Percentiles rank a stretch among this genome's conserved stretches.
phyloP scores from a whole-genome alignment of 2,888 invertebrate species.

The Scrobipalpa costella region DNA sequence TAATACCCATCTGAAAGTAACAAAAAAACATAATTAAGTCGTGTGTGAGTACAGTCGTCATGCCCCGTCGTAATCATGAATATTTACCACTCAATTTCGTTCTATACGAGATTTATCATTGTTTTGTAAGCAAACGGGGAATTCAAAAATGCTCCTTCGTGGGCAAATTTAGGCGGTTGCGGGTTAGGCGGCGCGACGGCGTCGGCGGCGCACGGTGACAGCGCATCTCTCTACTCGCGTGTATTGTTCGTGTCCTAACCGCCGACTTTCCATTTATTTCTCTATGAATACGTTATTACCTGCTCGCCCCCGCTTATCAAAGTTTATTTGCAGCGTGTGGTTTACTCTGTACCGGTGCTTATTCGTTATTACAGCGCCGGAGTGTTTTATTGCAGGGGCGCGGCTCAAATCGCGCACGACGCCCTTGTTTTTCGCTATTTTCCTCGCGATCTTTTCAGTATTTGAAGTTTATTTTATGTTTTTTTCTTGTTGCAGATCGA shows the following conservation, averaged over 20 bases:
- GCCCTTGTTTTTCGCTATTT: constrained; percentile 73
- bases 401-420: constrained; percentile 74
- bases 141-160: constrained; percentile 69
- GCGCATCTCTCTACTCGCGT: constrained; percentile 69
- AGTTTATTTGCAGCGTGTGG: constrained; percentile 81
- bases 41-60: constrained; percentile 51
- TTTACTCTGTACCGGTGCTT: constrained; percentile 80
- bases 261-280: constrained; percentile 82
- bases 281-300: constrained; percentile 82
- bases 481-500: constrained; percentile 93
- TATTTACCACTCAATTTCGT: constrained; percentile 75
- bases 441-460: constrained; percentile 60
- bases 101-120: constrained; percentile 71
- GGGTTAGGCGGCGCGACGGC: constrained; percentile 42
- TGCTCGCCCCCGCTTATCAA: constrained; percentile 81
- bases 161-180: constrained; percentile 62
- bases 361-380: constrained; percentile 79
- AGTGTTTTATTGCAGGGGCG: constrained; percentile 80
- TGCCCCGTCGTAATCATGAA: constrained; percentile 64
- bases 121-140: constrained; percentile 59
- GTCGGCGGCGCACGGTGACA: constrained; percentile 58
- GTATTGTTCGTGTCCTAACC: constrained; percentile 79
- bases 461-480: constrained; percentile 68
- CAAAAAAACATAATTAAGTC: constrained; percentile 70
- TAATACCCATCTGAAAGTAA: constrained; percentile 64